A percentile compares a stretch with the other conserved stretches of the same genome.
These are phyloP conservation scores for Hermetia illucens DNA, from an alignment of 1,140 invertebrate species.

Conservation along the genomic window DNA sequence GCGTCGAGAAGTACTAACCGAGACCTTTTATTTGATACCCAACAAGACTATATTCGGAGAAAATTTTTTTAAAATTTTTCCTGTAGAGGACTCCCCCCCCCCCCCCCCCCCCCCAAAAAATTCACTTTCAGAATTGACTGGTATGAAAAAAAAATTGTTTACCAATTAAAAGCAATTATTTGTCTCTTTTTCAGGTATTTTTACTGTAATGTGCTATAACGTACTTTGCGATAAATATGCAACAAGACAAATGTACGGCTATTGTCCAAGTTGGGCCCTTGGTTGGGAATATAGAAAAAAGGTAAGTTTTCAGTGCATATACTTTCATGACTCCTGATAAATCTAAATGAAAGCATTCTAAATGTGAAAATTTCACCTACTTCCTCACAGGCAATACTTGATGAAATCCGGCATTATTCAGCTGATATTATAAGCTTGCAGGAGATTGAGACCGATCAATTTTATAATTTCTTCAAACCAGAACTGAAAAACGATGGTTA, in stretches of 20 bases:
- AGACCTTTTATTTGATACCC: too few species aligned
- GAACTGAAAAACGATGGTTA: conserved; percentile 89
- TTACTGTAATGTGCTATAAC: conserved; percentile 99
- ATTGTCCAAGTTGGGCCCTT: conserved; percentile 93
- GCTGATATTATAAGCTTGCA: conserved; percentile 96
- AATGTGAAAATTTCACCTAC: not conserved
- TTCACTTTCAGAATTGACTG: too few species aligned
- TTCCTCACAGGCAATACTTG: conserved; percentile 55
- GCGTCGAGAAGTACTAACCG: too few species aligned
- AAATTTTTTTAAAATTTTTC: too few species aligned
- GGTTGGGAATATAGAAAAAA: conserved; percentile 98
- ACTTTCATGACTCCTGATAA: too few species aligned
- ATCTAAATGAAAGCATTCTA: not conserved
- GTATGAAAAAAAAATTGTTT: not conserved
- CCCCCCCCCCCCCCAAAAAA: too few species aligned
- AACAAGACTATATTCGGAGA: too few species aligned
- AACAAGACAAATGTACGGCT: conserved; percentile 93
- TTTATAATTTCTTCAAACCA: conserved; percentile 91
- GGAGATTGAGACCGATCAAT: conserved; percentile 99
- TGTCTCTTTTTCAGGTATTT: conserved; percentile 55
- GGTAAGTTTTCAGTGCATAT: too few species aligned
- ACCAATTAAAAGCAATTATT: not conserved
- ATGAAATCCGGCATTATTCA: conserved; percentile 91
- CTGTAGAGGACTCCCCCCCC: too few species aligned
- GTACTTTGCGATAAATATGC: conserved; percentile 98